Base-by-base conservation (phyloP, 2,797 vertebrate genomes). In the Mastacembelus armatus region DNA sequence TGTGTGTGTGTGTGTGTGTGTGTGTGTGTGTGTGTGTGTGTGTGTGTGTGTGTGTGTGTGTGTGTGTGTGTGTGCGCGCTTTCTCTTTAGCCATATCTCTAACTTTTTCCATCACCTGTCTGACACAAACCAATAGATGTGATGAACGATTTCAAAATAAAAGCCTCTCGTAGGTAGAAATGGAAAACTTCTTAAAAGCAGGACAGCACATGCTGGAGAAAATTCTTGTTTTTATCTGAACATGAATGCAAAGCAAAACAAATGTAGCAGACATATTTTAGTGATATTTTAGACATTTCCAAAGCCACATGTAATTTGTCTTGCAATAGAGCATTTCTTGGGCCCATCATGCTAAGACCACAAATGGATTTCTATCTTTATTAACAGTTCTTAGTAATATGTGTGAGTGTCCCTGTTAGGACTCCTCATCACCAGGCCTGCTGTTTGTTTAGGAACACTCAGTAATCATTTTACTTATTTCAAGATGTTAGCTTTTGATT, bases 281-380 rank as follows among this genome's bases (percentile, higher is more conserved):
- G 52, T 47, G 79, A 83, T 55, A 73, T 59, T 49, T 65, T 4
- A 33, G 77, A 77, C 42, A 0, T 77, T 79, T 81, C 83, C 87
- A 81, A 83, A 84, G 81, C 83, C 85, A 32, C 85, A 57, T 59
- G 54, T 65, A 69, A 73, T 79, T 68, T 47, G 59, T 78, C 67
- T 75, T 22, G 32, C 75, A 71, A 60, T 39, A 54, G 55, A 78
- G 68, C 77, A 50, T 87, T 84, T 74, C 86, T 76, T 71, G 65
- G 76, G 63, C 78, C 69, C 40, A 80, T 87, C 81, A 71, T 10
- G 30, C 44, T 0, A 16, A 14, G 64, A 85, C 85, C 83, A 67
- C 81, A 77, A 77, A 76, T 62, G 61, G 63, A 70, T 76, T 85
- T 78, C 78, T 62, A 79, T 82, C 88, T 78, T 76, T 78, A 68